These are phyloP conservation scores for Pimephales promelas DNA, from an alignment of 2,113 vertebrate genomes.

Conservation along the genomic window DNA sequence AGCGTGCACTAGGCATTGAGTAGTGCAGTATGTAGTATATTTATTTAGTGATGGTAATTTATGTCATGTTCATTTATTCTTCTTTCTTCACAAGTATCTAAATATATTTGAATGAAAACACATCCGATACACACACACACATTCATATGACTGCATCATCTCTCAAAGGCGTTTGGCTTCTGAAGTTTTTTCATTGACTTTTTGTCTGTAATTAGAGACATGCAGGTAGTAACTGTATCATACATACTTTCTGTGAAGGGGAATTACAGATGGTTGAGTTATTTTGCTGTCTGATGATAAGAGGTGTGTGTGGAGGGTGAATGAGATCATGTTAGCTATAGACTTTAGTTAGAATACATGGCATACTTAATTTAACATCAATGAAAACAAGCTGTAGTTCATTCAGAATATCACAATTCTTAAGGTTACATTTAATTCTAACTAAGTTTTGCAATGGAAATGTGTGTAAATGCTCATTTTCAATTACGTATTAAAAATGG, in stretches of 20 bases:
- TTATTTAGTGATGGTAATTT: slow-evolving; percentile 16
- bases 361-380: background rate
- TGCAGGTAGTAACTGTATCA: slow-evolving; percentile 16
- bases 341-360: background rate
- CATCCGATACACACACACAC: slow-evolving; percentile 5
- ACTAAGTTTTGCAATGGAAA: background rate
- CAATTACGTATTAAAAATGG: background rate
- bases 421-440: background rate
- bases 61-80: background rate
- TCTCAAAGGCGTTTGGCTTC: background rate
- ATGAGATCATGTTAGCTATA: background rate
- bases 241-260: background rate
- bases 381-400: background rate
- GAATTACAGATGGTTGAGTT: slow-evolving; percentile 1
- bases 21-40: background rate
- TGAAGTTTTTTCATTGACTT: background rate
- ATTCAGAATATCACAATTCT: background rate
- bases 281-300: background rate
- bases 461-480: background rate
- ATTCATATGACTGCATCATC: background rate
- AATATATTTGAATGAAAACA: background rate
- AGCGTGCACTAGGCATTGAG: background rate
- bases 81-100: background rate
- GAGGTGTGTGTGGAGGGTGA: background rate
- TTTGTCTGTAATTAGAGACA: background rate